Base-by-base conservation (phyloP, 2,888 invertebrate genomes). In the Campopleginae sp. region DNA sequence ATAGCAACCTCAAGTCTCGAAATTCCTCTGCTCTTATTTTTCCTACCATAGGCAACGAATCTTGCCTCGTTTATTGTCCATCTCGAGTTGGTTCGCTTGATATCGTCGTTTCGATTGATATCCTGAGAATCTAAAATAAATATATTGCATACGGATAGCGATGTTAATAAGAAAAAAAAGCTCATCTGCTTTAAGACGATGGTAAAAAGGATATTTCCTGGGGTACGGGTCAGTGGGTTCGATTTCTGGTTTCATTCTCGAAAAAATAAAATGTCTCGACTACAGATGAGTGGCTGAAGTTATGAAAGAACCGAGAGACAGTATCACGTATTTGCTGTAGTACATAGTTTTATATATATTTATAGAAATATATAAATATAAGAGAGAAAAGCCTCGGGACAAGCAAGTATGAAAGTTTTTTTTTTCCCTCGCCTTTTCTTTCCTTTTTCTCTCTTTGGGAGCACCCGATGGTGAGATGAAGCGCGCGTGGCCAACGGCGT, bases 401-500 rank as follows among this genome's bases (percentile, higher is more conserved):
- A 74, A 74, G 44, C 44, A 61, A 75, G 33, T 27, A 27, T 48
- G 31, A 19, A 42, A 65, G 80, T 51, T 75, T 63, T 79, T 70
- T 54, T 48, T 63, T 33, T 5, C 3, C 38, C 65, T 44, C 63
- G 33, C 51, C 33, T 19, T 68, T 48, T 54, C 75, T 70, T 54
- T 38, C 19, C 48, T 48, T 10, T 61, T 33, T 63, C 63, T 75
- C 63, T 75, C 48, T 42, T 63, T 75, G n/a, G n/a, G n/a, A n/a
- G n/a, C n/a, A n/a, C 51, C 48, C 44, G 68, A 68, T 44, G 5
- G 68, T n/a, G 68, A 42, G 44, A 63, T 44, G 27, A 48, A 77
- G 83, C 61, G 61, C 76, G 77, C 78, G 84, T 84, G 84, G 84
- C 84, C 81, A 81, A 51, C 48, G 80, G 80, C 84, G 74, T 84